Evolutionary conservation across 1,140 invertebrate species (phyloP).

Genomic region (Cotesia chilonis): DNA sequence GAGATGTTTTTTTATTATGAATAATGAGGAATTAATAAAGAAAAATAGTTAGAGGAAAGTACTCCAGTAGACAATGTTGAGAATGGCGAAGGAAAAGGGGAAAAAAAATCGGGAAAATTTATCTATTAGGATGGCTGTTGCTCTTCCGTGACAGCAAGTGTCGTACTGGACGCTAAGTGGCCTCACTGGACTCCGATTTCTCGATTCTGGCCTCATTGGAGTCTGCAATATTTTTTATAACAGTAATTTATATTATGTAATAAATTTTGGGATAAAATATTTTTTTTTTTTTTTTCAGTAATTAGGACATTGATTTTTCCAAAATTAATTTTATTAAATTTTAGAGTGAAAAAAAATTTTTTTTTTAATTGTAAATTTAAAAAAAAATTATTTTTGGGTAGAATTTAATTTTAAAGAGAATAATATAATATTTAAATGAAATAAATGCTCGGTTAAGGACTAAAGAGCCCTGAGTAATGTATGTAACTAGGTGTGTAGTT

Average conservation of each 20-base stretch:
- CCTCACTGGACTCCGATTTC: slow-evolving; percentile 61
- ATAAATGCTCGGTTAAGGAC: no score
- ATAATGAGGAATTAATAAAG: slow-evolving; percentile 1
- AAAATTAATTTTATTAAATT: no score
- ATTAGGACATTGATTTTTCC: no score
- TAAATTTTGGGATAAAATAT: no score
- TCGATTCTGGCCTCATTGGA: slow-evolving; percentile 63
- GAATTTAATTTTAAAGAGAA: no score
- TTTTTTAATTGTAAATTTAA: no score
- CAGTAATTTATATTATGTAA: slow-evolving; percentile 2
- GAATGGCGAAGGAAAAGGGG: slow-evolving; percentile 86
- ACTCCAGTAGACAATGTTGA: slow-evolving; percentile 89
- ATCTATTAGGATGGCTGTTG: slow-evolving; percentile 86
- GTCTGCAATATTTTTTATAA: slow-evolving; percentile 47
- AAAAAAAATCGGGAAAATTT: slow-evolving; percentile 88
- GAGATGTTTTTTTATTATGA: slow-evolving; percentile 2
- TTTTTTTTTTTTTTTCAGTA: no score
- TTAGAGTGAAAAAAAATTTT: no score
- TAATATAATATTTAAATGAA: no score
- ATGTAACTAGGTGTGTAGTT: no score
- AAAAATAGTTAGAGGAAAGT: slow-evolving; percentile 74
- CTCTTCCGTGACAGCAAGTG: slow-evolving; percentile 83
- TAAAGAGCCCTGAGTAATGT: no score
- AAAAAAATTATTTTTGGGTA: no score
- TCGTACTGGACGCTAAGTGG: slow-evolving; percentile 73